Base-by-base conservation (phyloP, 2,113 vertebrate species). In the Oostethus manadensis region DNA sequence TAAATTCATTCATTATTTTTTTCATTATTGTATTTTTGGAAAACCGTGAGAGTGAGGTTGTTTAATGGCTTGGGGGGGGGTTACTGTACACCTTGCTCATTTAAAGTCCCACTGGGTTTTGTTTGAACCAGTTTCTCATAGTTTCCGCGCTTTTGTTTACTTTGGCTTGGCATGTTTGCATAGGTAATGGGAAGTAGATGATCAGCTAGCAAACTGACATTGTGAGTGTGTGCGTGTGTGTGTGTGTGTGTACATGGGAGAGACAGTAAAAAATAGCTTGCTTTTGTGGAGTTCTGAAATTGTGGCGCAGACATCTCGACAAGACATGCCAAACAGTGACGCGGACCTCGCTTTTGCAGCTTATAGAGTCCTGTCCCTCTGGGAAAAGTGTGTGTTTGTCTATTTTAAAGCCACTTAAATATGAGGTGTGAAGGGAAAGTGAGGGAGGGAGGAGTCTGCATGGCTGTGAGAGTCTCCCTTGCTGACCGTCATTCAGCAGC, bases 361-460 rank as follows among this genome's bases (percentile, higher is more conserved):
- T 38, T 38, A 38, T 38, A 38, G 7, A 38, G 35, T 38, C 10
- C 8, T 38, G 23, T 2, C 23, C 23, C 23, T 26, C 23, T 26
- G 10, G 35, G 35, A 38, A 1, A 1, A 47, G 35, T 47, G 18
- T 20, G 18, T 3, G 17, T 55, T 42, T 10, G 26, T 49, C 2
- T 16, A 6, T 69, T 56, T 54, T 56, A 66, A 73, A 68, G 66
- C 29, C 61, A 62, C 56, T 58, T 63, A 53, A 78, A 53, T 26
- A 42, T 42, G 23, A 73, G 21, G 73, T 64, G 76, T 69, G n/a
- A 18, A 44, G 21, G 46, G n/a, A 18, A 44, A 21, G 46, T 40
- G 60, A 62, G 53, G 8, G 69, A 64, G 72, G 79, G 85, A 73
- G 79, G 81, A 77, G 85, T 66, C 49, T 2, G 35, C 4, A 8